Evolutionary conservation across 2,888 invertebrate genomes (phyloP).

Genomic region (Pollenia griseotomentosa): DNA sequence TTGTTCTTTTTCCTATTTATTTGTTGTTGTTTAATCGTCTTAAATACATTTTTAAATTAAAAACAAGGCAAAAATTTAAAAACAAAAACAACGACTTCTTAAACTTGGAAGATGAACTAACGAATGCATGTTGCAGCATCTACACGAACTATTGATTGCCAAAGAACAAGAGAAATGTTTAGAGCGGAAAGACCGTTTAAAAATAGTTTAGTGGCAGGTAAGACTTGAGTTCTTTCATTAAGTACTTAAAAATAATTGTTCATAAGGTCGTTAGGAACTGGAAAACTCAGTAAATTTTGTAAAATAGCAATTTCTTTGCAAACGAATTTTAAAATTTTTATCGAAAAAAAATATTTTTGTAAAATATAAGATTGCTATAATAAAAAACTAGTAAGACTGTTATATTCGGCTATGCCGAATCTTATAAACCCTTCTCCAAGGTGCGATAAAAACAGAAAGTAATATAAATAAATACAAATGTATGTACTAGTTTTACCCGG

Average conservation of each 20-base stretch:
- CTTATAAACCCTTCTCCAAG: too few relatives aligned
- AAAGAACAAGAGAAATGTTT: conserved; percentile 46
- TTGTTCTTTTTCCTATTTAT: too few relatives aligned
- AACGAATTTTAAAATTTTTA: too few relatives aligned
- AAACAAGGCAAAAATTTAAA: background rate
- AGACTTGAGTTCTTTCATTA: conserved; percentile 45
- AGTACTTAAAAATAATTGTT: conserved; percentile 50
- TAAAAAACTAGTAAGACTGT: too few relatives aligned
- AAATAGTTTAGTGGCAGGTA: conserved; percentile 40
- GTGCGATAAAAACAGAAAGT: too few relatives aligned
- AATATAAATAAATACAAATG: too few relatives aligned
- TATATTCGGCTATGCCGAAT: too few relatives aligned
- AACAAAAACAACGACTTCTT: background rate
- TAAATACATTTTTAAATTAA: background rate
- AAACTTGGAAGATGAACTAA: background rate
- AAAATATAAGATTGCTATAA: too few relatives aligned
- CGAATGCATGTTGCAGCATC: conserved; percentile 1
- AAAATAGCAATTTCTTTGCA: too few relatives aligned
- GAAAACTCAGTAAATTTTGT: too few relatives aligned
- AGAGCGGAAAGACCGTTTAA: background rate
- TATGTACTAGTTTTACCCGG: too few relatives aligned
- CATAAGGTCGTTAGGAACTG: background rate
- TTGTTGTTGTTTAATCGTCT: background rate
- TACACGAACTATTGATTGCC: conserved; percentile 35
- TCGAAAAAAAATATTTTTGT: too few relatives aligned